These are phyloP conservation scores for Spilarctia lutea DNA, from an alignment of 2,888 invertebrate genomes.

Conservation along the genomic window DNA sequence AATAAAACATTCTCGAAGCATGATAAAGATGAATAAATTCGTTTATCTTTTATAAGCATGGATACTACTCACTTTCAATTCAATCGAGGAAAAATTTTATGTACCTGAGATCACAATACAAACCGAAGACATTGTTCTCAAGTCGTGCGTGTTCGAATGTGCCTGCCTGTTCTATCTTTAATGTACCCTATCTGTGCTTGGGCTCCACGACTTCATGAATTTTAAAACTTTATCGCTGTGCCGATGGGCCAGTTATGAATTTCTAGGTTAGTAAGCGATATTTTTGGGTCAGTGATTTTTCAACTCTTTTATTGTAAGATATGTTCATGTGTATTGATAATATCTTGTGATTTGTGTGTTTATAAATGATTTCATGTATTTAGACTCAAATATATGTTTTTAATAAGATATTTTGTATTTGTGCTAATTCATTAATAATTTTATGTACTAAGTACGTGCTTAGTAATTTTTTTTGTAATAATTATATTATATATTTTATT, in stretches of 20 bases:
- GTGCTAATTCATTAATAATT: no score
- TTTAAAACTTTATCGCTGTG: constrained; percentile 7
- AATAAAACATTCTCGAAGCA: no score
- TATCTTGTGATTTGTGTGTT: no score
- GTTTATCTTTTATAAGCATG: not conserved
- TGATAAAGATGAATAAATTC: no score
- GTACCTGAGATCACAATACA: not conserved
- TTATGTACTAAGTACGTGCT: no score
- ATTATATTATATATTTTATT: no score
- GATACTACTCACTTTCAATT: not conserved
- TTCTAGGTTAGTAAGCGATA: not conserved
- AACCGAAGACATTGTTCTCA: constrained; percentile 8
- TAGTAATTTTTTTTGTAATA: no score
- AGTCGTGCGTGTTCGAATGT: not conserved
- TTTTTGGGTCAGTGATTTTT: not conserved
- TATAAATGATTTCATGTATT: no score
- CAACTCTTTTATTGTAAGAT: not conserved
- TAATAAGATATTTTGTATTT: no score
- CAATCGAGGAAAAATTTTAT: not conserved
- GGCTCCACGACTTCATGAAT: constrained; percentile 14
- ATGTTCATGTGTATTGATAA: no score
- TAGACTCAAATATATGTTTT: no score
- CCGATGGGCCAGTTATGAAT: constrained; percentile 6
- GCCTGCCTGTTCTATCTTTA: constrained; percentile 11
- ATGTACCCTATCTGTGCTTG: constrained; percentile 4